Evolutionary conservation across 2,797 vertebrate genomes (phyloP), one percentile per base, ranked within the genome.

Genomic region (Semaprochilodus insignis): DNA sequence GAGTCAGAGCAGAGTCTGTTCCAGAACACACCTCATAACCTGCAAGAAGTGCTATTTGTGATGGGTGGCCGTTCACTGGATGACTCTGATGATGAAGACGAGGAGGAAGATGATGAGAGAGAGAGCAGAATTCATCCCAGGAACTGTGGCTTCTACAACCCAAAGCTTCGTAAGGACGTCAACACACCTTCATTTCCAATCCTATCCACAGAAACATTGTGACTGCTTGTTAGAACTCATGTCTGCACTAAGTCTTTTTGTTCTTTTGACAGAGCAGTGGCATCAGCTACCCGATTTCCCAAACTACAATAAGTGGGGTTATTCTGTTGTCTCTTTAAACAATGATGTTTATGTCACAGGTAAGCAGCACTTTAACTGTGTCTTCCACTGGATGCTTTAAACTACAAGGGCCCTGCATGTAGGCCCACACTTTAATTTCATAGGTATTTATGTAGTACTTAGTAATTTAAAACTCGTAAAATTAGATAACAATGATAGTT

Each of bases 231-330:
- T 8, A 74, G 27, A 11, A 57, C 52, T 36, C 34, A 69, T 63
- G 60, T 51, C 5, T 11, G 21, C 17, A 31, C 5, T 1, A 1
- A 1, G 36, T 60, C 69, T 52, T 51, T 44, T 23, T 75, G 21
- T 66, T 81, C 60, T 81, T 67, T 84, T 70, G 83, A 76, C 86
- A 99, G 98, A 95, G 85, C 90, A 67, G 81, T 99, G 98, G 98
- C 94, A 95, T 83, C 92, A 94, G 44, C 96, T 99, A 40, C 97
- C 98, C 0, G 96, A 97, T 89, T 99, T 99, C 85, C 98, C 98
- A 0, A 98, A 99, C 89, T 96, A 97, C 86, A 97, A 99, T 93
- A 99, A 99, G 87, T 99, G 97, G 97, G 98, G 98, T 70, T 99
- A 96, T 91, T 97, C 98, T 25, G 82, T 98, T 90, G 95, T 96